These are phyloP conservation scores for Genyomyrus donnyi DNA, from an alignment of 2,113 vertebrate genomes.

Conservation along the genomic window DNA sequence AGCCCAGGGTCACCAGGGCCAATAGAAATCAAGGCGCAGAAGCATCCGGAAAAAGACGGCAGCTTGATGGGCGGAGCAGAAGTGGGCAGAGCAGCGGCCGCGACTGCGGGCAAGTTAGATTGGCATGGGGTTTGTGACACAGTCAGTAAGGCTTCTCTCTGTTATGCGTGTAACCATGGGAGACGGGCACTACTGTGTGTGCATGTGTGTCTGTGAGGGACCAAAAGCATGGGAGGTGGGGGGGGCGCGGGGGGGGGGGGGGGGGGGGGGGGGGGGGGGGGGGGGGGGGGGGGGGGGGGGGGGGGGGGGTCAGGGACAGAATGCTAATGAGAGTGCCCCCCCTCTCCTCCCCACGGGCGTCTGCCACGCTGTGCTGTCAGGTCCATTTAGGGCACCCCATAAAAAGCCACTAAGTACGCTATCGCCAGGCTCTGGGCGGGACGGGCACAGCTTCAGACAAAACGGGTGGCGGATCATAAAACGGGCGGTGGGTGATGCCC, in stretches of 20 bases:
- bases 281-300: background rate
- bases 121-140: background rate
- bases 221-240: background rate
- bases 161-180: background rate
- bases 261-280: background rate
- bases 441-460: constrained; percentile 18
- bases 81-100: background rate
- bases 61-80: background rate
- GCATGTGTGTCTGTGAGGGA: background rate
- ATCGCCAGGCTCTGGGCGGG: constrained; percentile 18
- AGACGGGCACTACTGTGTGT: background rate
- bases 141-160: background rate
- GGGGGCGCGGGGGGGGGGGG: background rate
- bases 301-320: background rate
- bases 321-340: background rate
- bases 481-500: background rate
- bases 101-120: background rate
- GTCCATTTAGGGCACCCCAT: constrained; percentile 23
- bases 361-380: constrained; percentile 25
- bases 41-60: background rate
- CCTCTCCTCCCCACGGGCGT: background rate
- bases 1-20: background rate
- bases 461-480: background rate
- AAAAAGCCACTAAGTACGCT: constrained; percentile 30
- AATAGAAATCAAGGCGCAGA: background rate